phyloP scores from a whole-genome alignment of 1,140 invertebrate species.

The Dendrolimus punctatus region DNA sequence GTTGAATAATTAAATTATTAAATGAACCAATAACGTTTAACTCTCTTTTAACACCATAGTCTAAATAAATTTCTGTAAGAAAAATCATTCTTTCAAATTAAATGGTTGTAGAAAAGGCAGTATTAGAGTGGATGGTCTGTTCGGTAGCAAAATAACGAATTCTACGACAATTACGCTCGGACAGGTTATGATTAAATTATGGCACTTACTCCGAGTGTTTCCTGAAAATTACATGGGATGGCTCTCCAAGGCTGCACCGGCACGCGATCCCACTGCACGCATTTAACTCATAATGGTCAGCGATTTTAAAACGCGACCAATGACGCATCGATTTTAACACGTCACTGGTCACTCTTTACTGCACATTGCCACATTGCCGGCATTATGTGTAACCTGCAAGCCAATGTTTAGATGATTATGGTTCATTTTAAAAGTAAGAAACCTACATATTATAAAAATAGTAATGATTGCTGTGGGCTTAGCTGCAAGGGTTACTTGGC shows the following conservation, averaged over 20 bases:
- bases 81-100: too few species aligned
- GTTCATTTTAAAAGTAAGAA: too few species aligned
- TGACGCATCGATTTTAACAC: slow-evolving; percentile 68
- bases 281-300: slow-evolving; percentile 51
- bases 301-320: slow-evolving; percentile 61
- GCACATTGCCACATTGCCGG: slow-evolving; percentile 25
- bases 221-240: slow-evolving; percentile 71
- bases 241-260: slow-evolving; percentile 58
- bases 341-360: slow-evolving; percentile 40
- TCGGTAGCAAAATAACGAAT: slow-evolving; percentile 59
- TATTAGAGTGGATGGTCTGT: slow-evolving; percentile 14
- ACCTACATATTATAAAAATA: too few species aligned
- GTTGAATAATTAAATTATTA: too few species aligned
- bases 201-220: slow-evolving; percentile 65
- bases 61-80: too few species aligned
- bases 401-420: too few species aligned
- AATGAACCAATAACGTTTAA: too few species aligned
- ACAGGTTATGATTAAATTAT: slow-evolving; percentile 70
- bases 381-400: slow-evolving; percentile 27
- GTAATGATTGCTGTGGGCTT: too few species aligned
- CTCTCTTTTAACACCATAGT: too few species aligned
- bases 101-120: too few species aligned
- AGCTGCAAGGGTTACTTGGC: too few species aligned
- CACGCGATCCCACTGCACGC: slow-evolving; percentile 63
- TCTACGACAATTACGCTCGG: slow-evolving; percentile 62